These are phyloP conservation scores for Coregonus suidteri DNA, from an alignment of 2,797 vertebrate genomes.

Conservation along the genomic window DNA sequence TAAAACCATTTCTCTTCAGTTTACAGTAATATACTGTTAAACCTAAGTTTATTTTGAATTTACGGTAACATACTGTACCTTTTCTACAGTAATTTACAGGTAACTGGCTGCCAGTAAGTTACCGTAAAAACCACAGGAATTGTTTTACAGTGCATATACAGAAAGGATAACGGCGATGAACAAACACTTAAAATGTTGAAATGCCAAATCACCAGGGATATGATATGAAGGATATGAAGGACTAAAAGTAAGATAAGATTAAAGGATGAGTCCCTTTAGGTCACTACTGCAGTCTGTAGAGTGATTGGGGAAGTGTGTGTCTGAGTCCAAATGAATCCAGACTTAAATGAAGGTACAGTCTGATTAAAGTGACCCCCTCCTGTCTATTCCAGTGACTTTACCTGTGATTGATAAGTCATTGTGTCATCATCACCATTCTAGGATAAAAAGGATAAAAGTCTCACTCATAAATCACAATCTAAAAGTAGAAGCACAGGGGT, in stretches of 20 bases:
- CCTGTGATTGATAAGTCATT: slow-evolving; percentile 34
- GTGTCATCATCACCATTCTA: slow-evolving; percentile 21
- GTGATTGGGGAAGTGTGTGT: too few species aligned
- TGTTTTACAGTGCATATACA: too few species aligned
- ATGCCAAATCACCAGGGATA: slow-evolving; percentile 5
- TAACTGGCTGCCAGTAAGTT: too few species aligned
- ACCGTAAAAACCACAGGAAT: too few species aligned
- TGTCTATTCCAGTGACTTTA: slow-evolving; percentile 24
- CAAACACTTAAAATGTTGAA: not conserved
- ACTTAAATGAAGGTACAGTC: not conserved
- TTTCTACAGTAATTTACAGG: too few species aligned
- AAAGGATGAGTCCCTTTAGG: not conserved
- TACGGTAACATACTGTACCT: not conserved
- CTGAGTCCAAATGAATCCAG: not conserved
- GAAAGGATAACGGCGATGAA: not conserved
- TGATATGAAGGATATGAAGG: not conserved
- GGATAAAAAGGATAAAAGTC: slow-evolving; percentile 11
- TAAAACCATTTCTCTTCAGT: slow-evolving; percentile 8
- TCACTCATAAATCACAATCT: slow-evolving; percentile 33
- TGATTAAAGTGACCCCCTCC: not conserved
- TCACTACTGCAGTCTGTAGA: too few species aligned
- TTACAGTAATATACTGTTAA: too few species aligned
- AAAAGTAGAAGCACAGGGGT: slow-evolving; percentile 53
- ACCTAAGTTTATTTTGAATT: not conserved
- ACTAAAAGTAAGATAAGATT: slow-evolving; percentile 1